A percentile compares a stretch with the other conserved stretches of the same genome.
These are phyloP conservation scores for Cantharis nigra DNA, from an alignment of 2,888 invertebrate genomes.

Conservation along the genomic window DNA sequence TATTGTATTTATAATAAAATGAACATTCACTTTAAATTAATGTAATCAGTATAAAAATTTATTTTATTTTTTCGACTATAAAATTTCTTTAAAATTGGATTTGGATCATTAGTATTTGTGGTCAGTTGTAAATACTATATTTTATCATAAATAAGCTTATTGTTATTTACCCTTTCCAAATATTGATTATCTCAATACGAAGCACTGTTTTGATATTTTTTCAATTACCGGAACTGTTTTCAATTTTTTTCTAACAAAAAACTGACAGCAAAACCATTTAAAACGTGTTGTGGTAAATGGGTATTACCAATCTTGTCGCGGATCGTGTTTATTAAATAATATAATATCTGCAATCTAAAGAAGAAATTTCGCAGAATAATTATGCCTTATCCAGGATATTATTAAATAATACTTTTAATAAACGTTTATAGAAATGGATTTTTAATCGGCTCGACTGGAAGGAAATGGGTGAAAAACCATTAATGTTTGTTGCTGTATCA, in stretches of 20 bases:
- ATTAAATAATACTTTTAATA: not conserved
- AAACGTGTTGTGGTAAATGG: not conserved
- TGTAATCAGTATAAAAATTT: too few relatives aligned
- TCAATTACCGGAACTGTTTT: not conserved
- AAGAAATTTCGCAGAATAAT: not conserved
- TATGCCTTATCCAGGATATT: not conserved
- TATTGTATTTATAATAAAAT: too few relatives aligned
- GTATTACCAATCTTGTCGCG: not conserved
- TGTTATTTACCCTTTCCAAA: not conserved
- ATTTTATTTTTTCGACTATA: too few relatives aligned
- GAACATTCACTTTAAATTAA: too few relatives aligned
- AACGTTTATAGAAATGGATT: not conserved
- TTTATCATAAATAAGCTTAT: not conserved
- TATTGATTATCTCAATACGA: not conserved
- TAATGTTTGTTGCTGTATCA: not conserved
- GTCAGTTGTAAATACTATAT: not conserved
- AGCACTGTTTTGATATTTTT: not conserved
- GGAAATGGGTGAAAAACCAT: not conserved
- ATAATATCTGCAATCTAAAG: not conserved
- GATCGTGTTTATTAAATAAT: not conserved
- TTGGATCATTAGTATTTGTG: not conserved
- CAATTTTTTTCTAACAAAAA: not conserved
- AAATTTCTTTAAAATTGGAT: too few relatives aligned
- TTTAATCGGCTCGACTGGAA: not conserved
- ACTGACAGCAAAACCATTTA: not conserved